phyloP scores from a whole-genome alignment of 2,888 invertebrate genomes.

The Arge pagana region DNA sequence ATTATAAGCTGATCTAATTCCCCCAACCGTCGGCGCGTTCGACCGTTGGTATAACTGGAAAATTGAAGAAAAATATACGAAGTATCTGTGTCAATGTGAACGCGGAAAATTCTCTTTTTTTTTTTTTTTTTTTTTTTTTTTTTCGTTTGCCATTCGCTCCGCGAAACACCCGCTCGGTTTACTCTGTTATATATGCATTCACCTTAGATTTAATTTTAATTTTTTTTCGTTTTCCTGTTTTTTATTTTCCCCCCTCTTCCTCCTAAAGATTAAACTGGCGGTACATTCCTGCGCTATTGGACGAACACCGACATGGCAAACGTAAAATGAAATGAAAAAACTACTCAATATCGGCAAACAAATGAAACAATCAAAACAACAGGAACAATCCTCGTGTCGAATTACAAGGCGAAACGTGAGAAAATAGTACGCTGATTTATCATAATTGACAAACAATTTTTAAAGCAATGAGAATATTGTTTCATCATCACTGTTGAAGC shows the following conservation, averaged over 20 bases:
- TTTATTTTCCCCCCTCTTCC: constrained; percentile 4
- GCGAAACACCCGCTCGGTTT: not conserved
- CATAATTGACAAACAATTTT: constrained; percentile 10
- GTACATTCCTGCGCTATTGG: constrained; percentile 1
- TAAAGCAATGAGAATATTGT: constrained; percentile 16
- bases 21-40: too few relatives aligned
- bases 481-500: constrained; percentile 4
- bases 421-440: not conserved
- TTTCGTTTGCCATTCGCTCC: too few relatives aligned
- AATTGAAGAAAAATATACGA: too few relatives aligned
- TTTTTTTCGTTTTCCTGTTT: not conserved
- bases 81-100: too few relatives aligned
- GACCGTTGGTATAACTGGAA: too few relatives aligned
- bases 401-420: too few relatives aligned
- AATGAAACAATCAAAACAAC: not conserved
- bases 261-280: constrained; percentile 1
- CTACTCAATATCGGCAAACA: not conserved
- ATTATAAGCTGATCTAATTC: too few relatives aligned
- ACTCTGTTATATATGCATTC: not conserved
- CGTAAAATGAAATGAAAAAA: not conserved
- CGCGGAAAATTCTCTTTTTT: too few relatives aligned
- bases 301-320: too few relatives aligned
- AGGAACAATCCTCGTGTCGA: constrained; percentile 7
- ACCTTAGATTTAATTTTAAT: too few relatives aligned
- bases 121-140: too few relatives aligned